Base-by-base conservation (phyloP, 2,113 vertebrate genomes). In the Caranx melampygus region DNA sequence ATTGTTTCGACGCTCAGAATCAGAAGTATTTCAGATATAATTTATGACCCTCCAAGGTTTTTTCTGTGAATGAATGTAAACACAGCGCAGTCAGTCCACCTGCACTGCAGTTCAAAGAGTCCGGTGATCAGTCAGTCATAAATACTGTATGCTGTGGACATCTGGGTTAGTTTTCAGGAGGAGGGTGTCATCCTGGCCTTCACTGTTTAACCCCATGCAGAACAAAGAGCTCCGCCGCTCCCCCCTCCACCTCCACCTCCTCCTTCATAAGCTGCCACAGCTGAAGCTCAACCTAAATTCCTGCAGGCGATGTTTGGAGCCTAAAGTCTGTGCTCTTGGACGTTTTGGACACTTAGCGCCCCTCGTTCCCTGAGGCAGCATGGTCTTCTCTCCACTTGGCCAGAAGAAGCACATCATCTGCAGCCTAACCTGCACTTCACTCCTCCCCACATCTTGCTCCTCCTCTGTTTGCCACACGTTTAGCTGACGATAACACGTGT, bases 361-460 rank as follows among this genome's bases (percentile, higher is more conserved):
- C 52, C 57, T 75, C 62, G 58, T 81, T 84, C 62, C 84, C 78
- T 21, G 45, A 79, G 81, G 78, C 81, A 76, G 79, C 57, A 21
- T 72, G 70, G 74, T 75, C 75, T 79, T 78, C 60, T 34, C 61
- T 83, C 26, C 40, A 68, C 68, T 81, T 81, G 45, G 55, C 69
- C 35, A 44, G 60, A 78, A 63, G 21, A 76, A 45, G 21, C 60
- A n/a, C 21, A 59, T 60, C 14, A 51, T 72, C 34, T 11, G 0
- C 16, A 78, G 78, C 11, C 1, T 55, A 69, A 63, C 75, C 72
- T 42, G 20, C 57, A 68, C 26, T 54, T 9, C 2, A 21, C 61
- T 66, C 34, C 54, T 81, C 13, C 13, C 21, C 33, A n/a, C 44
- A 45, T 44, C 33, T 49, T 49, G 45, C 35, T 73, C 8, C 44